Evolutionary conservation across 1,140 invertebrate species (phyloP).

Genomic region (Drosophila ercepeae): DNA sequence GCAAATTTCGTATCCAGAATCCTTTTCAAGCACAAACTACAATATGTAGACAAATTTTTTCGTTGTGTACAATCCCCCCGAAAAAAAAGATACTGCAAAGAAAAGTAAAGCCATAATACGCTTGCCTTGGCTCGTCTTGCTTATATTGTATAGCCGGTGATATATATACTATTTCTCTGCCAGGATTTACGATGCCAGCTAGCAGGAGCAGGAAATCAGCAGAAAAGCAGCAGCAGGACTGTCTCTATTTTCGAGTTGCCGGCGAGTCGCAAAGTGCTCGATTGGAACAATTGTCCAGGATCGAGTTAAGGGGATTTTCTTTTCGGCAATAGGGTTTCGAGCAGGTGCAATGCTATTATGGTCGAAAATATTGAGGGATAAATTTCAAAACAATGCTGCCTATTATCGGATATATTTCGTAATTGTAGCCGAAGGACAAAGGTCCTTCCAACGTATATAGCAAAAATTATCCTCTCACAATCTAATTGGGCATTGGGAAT

Average conservation of each 20-base stretch:
- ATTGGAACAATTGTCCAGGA: constrained; percentile 32
- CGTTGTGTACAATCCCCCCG: neutral
- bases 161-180: constrained; percentile 51
- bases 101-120: constrained; percentile 79
- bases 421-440: neutral
- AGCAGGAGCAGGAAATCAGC: constrained; percentile 40
- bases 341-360: constrained; percentile 34
- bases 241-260: constrained; percentile 71
- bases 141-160: constrained; percentile 47
- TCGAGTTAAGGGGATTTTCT: neutral
- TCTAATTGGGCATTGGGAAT: constrained; percentile 41
- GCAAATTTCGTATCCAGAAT: too few species aligned
- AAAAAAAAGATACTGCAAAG: constrained; percentile 12
- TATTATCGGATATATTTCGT: neutral
- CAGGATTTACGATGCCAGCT: constrained; percentile 67
- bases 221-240: constrained; percentile 44
- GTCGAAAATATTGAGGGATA: neutral
- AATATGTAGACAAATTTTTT: too few species aligned
- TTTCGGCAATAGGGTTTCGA: neutral
- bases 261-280: constrained; percentile 35
- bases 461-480: constrained; percentile 10
- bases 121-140: constrained; percentile 66
- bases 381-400: neutral
- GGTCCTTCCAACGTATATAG: neutral
- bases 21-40: too few species aligned